Base-by-base conservation (phyloP, 1,140 invertebrate species). In the Limonius californicus region DNA sequence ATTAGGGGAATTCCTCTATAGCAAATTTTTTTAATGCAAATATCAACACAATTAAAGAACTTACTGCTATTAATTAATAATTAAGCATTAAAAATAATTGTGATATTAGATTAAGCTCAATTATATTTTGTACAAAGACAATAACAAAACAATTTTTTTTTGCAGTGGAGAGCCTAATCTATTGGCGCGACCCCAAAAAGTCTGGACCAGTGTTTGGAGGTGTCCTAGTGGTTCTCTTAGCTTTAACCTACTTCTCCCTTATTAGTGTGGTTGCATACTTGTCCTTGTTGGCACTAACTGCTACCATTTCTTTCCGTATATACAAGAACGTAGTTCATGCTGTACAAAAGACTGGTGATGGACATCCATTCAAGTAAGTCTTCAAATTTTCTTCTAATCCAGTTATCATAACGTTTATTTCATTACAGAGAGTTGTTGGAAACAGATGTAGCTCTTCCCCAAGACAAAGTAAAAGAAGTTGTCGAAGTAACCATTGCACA, bases 311-410 rank as follows among this genome's bases (percentile, higher is more conserved):
- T 74, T 98, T 96, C 86, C 88, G 95, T 75, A 87, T 98, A 70
- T 98, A 98, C 85, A 97, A 96, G 83, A 93, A 90, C 76, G 87
- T 98, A 68, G 85, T 97, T 76, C 92, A 95, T 74, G 94, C 95
- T 67, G 88, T 99, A 65, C 95, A 98, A 80, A 99, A 99, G 80
- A 96, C 94, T 66, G 89, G 90, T 70, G 95, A 97, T 74, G 94
- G 93, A 76, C 94, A 99, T 80, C 95, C 97, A 61, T 98, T 98
- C 88, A 95, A 97, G 94, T 95, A 78, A 88, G 85, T 82, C 27
- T 43, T 53, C 9, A 23, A 58, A 19, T 16, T 39, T 42, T 39
- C 1, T 54, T 23, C 61, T 58, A 23, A 58, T 54, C 7, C 0
- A 18, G 21, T 56, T 39, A 12, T 43, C 12, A 11, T 59, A n/a